Base-by-base conservation (phyloP, 2,797 vertebrate genomes). In the Etheostoma perlongum region DNA sequence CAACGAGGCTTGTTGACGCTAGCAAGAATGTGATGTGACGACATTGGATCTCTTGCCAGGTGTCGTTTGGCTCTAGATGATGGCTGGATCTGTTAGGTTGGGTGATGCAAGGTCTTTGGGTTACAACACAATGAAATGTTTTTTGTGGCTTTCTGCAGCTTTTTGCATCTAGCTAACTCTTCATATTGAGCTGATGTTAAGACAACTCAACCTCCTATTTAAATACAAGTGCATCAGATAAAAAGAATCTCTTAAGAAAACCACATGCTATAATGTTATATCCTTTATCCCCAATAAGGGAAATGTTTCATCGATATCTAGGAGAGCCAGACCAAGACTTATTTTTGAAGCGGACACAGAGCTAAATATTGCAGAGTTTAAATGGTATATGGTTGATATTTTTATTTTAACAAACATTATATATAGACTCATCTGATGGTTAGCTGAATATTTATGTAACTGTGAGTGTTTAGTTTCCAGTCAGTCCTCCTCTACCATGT, bases 31-130 rank as follows among this genome's bases (percentile, higher is more conserved):
- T 55, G 60, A 80, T 62, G 33, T 73, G 81, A 78, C 60, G 25
- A 53, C 69, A 27, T 75, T 52, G n/a, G 48, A 76, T 54, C 67
- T 73, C 58, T 72, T 86, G 82, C 85, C 82, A 83, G 83, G 70
- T 67, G 73, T 71, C 71, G 67, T 63, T 72, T 86, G 72, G 83
- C 78, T 63, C 44, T 6, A 21, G 51, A 53, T 44, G 25, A 42
- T 42, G 59, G 42, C 75, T 1, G 27, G 0, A 53, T 83, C 40
- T 44, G 33, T 76, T 69, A 25, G 25, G 52, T 55, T 40, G 40
- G 44, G 40, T 19, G 46, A 30, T 33, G 64, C 62, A n/a, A 68
- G 48, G 23, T 42, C 30, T 66, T 52, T 27, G 3, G 44, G 72
- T 61, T 36, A 4, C 58, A 74, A 74, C 23, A 52, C 49, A 77